Conservation (phyloP, 2,797 vertebrate species). For the Sardinella longiceps region DNA sequence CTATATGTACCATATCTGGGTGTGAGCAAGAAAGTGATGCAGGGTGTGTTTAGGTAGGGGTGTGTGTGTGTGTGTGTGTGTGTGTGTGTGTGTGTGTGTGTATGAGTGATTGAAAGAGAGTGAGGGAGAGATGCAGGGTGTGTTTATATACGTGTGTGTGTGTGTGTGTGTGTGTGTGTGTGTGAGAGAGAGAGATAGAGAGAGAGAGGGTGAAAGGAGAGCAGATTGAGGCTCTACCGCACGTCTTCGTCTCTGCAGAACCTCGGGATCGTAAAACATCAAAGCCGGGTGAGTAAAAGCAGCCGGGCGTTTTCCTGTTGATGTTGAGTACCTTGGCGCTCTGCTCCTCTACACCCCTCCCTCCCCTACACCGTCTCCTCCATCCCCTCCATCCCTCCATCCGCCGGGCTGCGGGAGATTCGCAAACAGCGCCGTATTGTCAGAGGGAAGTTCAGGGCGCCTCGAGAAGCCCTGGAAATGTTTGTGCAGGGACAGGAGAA, state of each 20-base stretch:
- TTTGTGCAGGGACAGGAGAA: conserved; percentile 26
- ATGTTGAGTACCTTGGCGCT: conserved; percentile 46
- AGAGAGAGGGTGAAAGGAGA: not conserved
- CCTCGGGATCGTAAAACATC: conserved; percentile 65
- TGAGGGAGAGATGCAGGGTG: not conserved
- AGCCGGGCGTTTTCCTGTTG: conserved; percentile 64
- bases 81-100: not conserved
- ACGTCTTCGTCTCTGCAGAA: conserved; percentile 45
- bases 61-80: not conserved
- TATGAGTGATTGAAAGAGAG: not conserved
- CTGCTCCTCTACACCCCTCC: conserved; percentile 28
- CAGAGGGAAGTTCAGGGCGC: conserved; percentile 53
- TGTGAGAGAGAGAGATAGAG: not conserved
- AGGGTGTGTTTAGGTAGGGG: not conserved
- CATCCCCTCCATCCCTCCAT: not conserved
- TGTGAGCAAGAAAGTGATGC: not conserved
- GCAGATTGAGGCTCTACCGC: conserved; percentile 37
- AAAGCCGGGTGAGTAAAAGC: conserved; percentile 59
- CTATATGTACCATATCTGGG: not conserved
- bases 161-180: not conserved
- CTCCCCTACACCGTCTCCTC: too few relatives aligned
- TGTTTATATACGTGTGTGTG: not conserved
- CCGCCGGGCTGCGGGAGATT: conserved; percentile 38
- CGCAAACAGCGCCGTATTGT: conserved; percentile 53
- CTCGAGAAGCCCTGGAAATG: conserved; percentile 45